Percentiles rank a stretch among this genome's conserved stretches.
phyloP scores from a whole-genome alignment of 2,113 vertebrate genomes.

The Eolophus roseicapilla region DNA sequence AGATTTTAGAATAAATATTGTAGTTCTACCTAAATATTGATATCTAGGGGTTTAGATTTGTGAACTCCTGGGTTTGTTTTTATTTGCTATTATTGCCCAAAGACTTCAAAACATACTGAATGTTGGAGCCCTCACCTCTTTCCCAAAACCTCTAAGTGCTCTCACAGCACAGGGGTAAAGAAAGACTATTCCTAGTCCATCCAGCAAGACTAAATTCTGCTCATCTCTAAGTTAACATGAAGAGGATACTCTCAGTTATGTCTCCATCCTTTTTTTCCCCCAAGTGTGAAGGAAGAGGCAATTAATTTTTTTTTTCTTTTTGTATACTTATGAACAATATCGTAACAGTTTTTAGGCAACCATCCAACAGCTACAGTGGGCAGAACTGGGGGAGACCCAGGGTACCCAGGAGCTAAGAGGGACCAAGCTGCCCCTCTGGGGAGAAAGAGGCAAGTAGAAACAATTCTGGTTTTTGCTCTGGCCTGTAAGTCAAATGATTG shows the following conservation, averaged over 20 bases:
- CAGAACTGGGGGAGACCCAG: background rate
- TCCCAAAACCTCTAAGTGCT: background rate
- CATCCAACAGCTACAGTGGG: background rate
- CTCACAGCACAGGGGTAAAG: background rate
- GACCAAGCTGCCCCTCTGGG: background rate
- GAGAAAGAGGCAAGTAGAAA: background rate
- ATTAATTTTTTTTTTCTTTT: background rate
- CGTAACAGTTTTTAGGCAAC: background rate
- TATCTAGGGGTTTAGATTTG: background rate
- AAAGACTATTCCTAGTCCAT: background rate
- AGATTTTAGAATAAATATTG: background rate
- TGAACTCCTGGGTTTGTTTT: background rate
- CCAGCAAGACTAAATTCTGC: background rate
- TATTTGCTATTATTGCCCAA: background rate
- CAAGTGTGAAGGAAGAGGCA: background rate
- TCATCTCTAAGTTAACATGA: background rate
- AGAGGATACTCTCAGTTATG: background rate
- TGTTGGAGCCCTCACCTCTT: background rate
- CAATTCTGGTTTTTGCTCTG: background rate
- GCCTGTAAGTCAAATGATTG: background rate
- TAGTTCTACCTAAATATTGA: background rate
- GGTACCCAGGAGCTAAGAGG: background rate
- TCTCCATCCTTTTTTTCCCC: background rate
- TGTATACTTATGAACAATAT: fast-evolving
- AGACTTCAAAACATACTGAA: background rate